Conservation (phyloP, 23 tunicate genomes). For the Styela clava region DNA sequence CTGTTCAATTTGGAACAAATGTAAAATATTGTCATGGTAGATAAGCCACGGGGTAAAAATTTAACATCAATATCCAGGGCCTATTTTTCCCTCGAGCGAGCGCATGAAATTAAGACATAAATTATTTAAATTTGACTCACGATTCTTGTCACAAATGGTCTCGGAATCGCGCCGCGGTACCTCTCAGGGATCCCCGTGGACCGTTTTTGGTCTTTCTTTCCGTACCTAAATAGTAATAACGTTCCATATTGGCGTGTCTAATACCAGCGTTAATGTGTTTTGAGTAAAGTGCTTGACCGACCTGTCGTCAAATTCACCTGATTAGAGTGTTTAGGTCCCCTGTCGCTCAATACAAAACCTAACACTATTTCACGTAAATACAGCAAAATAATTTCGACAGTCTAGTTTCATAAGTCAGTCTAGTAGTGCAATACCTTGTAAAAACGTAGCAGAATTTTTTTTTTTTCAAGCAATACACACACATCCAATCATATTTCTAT, state of each 20-base stretch:
- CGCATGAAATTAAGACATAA: background rate
- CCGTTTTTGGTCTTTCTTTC: background rate
- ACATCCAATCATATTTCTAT: too few species aligned
- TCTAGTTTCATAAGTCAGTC: too few species aligned
- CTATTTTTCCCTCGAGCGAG: background rate
- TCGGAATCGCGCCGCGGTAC: slow-evolving; percentile 1
- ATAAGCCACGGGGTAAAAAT: background rate
- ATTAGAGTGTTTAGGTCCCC: too few species aligned
- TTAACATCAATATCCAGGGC: background rate
- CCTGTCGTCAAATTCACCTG: background rate
- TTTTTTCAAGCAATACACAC: too few species aligned
- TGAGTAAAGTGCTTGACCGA: background rate
- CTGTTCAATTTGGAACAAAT: too few species aligned
- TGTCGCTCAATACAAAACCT: too few species aligned
- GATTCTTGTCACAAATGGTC: background rate
- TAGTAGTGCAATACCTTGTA: too few species aligned
- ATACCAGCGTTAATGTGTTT: background rate
- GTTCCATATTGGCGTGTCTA: background rate
- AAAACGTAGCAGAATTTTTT: too few species aligned
- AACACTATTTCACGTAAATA: too few species aligned
- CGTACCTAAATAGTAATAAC: background rate
- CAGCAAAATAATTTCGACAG: too few species aligned
- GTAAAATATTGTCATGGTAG: too few species aligned
- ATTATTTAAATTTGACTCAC: background rate
- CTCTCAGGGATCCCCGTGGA: background rate